Conservation (phyloP, 2,888 invertebrate genomes). For the Lamellibrachia columna region DNA sequence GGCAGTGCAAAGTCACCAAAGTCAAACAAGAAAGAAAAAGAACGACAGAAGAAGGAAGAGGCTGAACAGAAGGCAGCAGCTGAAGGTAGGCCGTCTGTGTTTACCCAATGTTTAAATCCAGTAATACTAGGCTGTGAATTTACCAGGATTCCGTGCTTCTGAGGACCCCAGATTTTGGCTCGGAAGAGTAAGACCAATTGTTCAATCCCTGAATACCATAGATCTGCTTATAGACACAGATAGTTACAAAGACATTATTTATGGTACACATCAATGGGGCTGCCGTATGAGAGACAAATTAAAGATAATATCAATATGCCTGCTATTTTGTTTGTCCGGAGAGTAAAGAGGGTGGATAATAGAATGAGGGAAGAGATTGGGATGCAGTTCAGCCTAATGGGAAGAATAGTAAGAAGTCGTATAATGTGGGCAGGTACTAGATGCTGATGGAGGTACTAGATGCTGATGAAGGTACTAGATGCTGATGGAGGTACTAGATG, state of each 20-base stretch:
- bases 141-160: neutral
- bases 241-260: no score
- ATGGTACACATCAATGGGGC: neutral
- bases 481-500: no score
- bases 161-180: neutral
- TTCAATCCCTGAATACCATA: neutral
- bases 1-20: conserved; percentile 41
- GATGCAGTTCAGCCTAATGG: no score
- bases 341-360: no score
- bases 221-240: no score
- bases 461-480: no score
- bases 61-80: conserved; percentile 56
- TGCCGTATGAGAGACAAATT: neutral
- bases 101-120: neutral
- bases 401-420: no score
- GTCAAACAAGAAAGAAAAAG: conserved; percentile 59
- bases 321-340: neutral
- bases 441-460: no score
- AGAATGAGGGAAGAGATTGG: no score
- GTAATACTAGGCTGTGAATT: neutral
- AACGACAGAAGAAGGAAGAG: conserved; percentile 59
- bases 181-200: no score
- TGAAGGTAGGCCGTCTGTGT: conserved; percentile 50
- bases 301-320: neutral
- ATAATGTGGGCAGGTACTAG: no score